Percentiles rank a stretch among this genome's conserved stretches.
These are phyloP conservation scores for Orthonyx spaldingii DNA, from an alignment of 2,113 vertebrate species.

Conservation along the genomic window DNA sequence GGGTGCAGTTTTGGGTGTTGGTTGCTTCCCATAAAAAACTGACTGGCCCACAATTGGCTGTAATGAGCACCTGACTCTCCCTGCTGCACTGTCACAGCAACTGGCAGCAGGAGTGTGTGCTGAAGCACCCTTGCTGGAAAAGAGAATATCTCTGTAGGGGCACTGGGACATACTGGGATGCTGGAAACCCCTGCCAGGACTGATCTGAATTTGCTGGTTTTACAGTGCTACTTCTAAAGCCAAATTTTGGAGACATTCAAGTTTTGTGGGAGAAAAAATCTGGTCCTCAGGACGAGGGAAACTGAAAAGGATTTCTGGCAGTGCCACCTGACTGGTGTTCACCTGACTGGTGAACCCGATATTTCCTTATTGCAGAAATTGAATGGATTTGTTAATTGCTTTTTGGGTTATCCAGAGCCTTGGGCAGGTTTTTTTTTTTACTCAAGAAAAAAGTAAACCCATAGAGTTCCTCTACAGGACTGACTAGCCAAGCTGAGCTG, in stretches of 20 bases:
- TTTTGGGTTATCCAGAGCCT: not conserved
- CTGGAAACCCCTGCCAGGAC: not conserved
- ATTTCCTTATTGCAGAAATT: not conserved
- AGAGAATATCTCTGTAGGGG: not conserved
- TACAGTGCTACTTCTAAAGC: not conserved
- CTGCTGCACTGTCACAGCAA: not conserved
- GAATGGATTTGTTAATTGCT: not conserved
- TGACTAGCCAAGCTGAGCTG: not conserved
- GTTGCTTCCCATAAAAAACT: not conserved
- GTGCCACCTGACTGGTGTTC: not conserved
- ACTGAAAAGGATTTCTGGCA: not conserved
- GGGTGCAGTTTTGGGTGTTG: not conserved
- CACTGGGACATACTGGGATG: rapidly evolving
- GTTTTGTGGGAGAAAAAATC: not conserved
- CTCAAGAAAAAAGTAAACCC: not conserved
- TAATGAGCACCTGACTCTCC: not conserved
- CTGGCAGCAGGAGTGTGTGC: not conserved
- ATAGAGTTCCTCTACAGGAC: not conserved
- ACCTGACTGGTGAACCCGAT: not conserved
- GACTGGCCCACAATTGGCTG: not conserved
- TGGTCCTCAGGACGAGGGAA: not conserved
- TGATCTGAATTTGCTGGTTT: not conserved
- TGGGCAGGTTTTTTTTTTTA: not conserved
- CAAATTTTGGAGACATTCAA: not conserved
- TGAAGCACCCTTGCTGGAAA: not conserved